Percentiles rank a stretch among this genome's conserved stretches.
These are phyloP conservation scores for Dendrocincla tyrannina DNA, from an alignment of 2,797 vertebrate genomes.

Conservation along the genomic window DNA sequence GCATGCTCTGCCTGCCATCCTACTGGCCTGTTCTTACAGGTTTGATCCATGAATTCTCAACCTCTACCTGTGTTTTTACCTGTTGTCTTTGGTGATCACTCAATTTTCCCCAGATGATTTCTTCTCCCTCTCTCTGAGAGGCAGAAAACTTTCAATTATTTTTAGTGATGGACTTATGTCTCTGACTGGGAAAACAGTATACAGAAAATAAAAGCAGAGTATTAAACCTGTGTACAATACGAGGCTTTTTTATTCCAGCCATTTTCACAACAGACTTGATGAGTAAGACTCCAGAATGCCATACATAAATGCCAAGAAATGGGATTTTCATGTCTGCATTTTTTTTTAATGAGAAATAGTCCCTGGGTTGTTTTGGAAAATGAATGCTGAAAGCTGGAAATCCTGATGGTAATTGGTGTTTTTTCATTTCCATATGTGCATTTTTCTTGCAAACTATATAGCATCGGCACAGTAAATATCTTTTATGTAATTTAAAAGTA, in stretches of 20 bases:
- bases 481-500: slow-evolving; percentile 48
- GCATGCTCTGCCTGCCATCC: background rate
- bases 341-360: background rate
- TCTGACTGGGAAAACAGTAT: background rate
- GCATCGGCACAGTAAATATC: slow-evolving; percentile 22
- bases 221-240: background rate
- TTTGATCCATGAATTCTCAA: background rate
- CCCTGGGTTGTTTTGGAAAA: slow-evolving; percentile 33
- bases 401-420: slow-evolving; percentile 37
- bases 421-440: slow-evolving; percentile 44
- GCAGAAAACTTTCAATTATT: background rate
- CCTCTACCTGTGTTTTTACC: background rate
- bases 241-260: background rate
- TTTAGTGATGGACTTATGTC: background rate
- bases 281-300: background rate
- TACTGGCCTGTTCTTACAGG: background rate
- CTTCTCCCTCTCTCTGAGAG: background rate
- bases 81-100: background rate
- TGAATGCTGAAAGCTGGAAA: slow-evolving; percentile 32
- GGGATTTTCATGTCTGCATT: slow-evolving; percentile 13
- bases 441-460: slow-evolving; percentile 38
- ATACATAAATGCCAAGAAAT: slow-evolving; percentile 18
- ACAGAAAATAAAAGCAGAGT: background rate
- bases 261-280: background rate
- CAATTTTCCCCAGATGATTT: background rate